Conservation (phyloP, 2,797 vertebrate species). For the Sus cebifrons region DNA sequence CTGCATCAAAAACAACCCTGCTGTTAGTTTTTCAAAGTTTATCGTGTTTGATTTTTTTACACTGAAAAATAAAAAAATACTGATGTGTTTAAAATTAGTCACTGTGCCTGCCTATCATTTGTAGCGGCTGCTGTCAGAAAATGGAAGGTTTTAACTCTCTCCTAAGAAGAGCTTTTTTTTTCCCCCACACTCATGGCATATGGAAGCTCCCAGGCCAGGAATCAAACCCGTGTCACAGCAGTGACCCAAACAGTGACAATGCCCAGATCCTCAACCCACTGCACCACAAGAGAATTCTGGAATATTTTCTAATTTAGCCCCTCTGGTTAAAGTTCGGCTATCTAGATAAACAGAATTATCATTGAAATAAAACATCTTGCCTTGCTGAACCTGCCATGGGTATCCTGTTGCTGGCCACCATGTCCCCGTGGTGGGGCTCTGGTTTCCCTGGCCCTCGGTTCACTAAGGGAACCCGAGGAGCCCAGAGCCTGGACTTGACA, state of each 20-base stretch:
- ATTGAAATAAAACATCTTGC: neutral
- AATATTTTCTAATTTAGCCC: conserved; percentile 28
- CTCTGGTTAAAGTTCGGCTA: conserved; percentile 2
- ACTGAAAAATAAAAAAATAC: conserved; percentile 58
- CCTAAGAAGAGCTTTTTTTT: neutral
- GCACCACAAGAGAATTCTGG: neutral
- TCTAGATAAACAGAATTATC: neutral
- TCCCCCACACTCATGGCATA: too few relatives aligned
- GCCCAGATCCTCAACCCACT: too few relatives aligned
- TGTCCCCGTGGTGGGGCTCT: neutral
- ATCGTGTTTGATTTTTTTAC: conserved; percentile 65
- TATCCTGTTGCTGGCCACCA: neutral
- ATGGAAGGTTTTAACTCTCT: neutral
- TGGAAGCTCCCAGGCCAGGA: too few relatives aligned
- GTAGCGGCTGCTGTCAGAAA: conserved; percentile 32
- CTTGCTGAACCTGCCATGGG: neutral
- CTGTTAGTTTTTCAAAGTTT: conserved; percentile 62
- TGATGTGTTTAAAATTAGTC: conserved; percentile 67
- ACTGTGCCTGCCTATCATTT: conserved; percentile 26
- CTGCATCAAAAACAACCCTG: neutral
- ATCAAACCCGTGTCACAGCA: too few relatives aligned
- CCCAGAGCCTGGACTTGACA: neutral
- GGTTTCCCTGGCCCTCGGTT: neutral
- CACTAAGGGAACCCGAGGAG: neutral
- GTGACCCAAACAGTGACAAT: too few relatives aligned